Percentiles rank a stretch among this genome's conserved stretches.
These are phyloP conservation scores for Otolemur garnettii DNA, from an alignment of 2,113 vertebrate genomes.

Conservation along the genomic window DNA sequence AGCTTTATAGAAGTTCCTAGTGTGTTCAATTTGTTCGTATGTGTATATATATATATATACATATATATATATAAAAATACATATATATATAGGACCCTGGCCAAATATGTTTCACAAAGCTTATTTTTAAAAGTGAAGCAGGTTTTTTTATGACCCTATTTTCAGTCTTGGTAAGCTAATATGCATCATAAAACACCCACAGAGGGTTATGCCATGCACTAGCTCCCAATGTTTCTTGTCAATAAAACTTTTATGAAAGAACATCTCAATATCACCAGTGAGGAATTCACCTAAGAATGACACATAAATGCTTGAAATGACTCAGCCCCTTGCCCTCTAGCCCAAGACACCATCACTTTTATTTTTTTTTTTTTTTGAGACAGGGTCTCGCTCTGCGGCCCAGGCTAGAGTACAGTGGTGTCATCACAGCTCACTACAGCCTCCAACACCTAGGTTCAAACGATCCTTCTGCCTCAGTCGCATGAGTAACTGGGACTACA, in stretches of 20 bases:
- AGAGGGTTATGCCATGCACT: background rate
- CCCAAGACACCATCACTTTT: background rate
- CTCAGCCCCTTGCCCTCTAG: background rate
- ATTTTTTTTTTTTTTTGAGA: no score
- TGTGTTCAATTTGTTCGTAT: background rate
- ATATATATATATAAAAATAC: no score
- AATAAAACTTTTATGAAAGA: slow-evolving; percentile 26
- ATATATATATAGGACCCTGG: no score
- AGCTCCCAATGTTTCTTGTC: background rate
- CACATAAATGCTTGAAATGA: background rate
- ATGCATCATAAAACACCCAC: background rate
- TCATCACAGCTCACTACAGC: no score
- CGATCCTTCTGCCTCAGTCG: no score
- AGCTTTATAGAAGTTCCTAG: slow-evolving; percentile 15
- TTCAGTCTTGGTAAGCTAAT: background rate
- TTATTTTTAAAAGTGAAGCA: slow-evolving; percentile 23
- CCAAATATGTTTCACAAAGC: background rate
- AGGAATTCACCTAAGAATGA: background rate
- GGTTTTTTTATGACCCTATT: background rate
- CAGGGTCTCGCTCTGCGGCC: no score
- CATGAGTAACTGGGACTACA: no score
- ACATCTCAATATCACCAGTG: background rate
- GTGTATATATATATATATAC: no score
- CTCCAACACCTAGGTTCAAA: no score
- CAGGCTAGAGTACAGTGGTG: no score